Percentiles rank a stretch among this genome's conserved stretches.
Evolutionary conservation across 2,888 invertebrate genomes (phyloP).

Genomic region (Campaea margaritaria): DNA sequence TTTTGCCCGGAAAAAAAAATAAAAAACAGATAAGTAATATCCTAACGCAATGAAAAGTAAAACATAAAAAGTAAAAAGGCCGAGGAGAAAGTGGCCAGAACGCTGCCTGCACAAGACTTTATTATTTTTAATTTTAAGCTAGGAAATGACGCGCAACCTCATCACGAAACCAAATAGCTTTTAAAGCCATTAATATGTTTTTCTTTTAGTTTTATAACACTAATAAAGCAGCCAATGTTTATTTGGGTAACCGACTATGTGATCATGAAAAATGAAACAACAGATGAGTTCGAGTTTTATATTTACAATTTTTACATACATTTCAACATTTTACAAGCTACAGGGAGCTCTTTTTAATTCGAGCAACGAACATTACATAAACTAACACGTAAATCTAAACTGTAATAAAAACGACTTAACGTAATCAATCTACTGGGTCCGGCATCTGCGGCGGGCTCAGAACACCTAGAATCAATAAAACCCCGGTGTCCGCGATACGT

Average conservation of each 20-base stretch:
- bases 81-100: too few species aligned
- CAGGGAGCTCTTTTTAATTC: constrained; percentile 85
- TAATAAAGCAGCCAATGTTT: constrained; percentile 44
- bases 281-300: constrained; percentile 75
- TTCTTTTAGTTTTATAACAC: constrained; percentile 50
- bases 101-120: too few species aligned
- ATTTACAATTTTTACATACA: constrained; percentile 85
- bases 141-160: constrained; percentile 37
- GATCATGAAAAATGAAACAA: constrained; percentile 73
- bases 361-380: constrained; percentile 85
- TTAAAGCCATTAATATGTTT: constrained; percentile 35
- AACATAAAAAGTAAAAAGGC: too few species aligned
- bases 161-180: constrained; percentile 33
- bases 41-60: too few species aligned
- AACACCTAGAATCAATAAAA: constrained; percentile 83
- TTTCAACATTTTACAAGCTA: constrained; percentile 85
- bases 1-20: too few species aligned
- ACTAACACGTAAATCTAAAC: constrained; percentile 84
- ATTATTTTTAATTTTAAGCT: constrained; percentile 14
- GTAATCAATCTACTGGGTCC: constrained; percentile 78
- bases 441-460: constrained; percentile 66
- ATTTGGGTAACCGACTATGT: constrained; percentile 53
- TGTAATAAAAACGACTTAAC: constrained; percentile 82
- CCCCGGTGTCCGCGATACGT: constrained; percentile 68
- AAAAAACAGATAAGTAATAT: too few species aligned